Evolutionary conservation across 2,888 invertebrate genomes (phyloP), one percentile per base, ranked within the genome.

Genomic region (Erannis defoliaria): DNA sequence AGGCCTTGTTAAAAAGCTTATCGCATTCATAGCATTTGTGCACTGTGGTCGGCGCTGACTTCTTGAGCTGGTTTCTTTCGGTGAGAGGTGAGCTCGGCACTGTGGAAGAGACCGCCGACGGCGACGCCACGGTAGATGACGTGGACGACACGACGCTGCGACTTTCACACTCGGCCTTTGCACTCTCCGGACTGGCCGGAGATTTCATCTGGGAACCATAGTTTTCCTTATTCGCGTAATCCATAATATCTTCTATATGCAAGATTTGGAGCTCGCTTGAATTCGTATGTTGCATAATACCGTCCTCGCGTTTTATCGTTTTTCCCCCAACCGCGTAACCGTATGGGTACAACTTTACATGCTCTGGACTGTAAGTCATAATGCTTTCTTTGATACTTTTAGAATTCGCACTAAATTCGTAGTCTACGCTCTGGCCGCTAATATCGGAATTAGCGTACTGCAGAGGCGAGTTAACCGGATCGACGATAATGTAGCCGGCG

Each of bases 1-100:
- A 98, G 50, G 96, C 95, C 77, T 96, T 97, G 84, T 96, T 96
- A 89, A 98, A 98, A 40, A 95, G 89, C 86, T 97, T 97, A 84
- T 96, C 95, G 88, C 98, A 98, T 79, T 96, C 96, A 78, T 95
- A 94, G 86, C 97, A 98, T 86, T 96, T 96, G 84, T 95, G 95
- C 54, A 92, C 82, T 5, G 81, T 82, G 16, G 76, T 77, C 10
- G 87, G 74, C 40, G 77, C 74, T 6, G 82, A 67, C 66, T 88
- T 88, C 66, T 89, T 88, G 45, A 90, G 71, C 64, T 88, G 86
- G 71, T 92, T 93, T 54, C 90, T 82, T 75, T 92, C 91, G 4
- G 86, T 76, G 42, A 93, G 86, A 9, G 93, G 93, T 38, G 89
- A 88, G 72, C 83, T 86, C n/a, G 82, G 74, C 54, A 90, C 89